phyloP scores from a whole-genome alignment of 30 jellyfish, hydroid and myxozoan species.

The Chironex yamaguchii region DNA sequence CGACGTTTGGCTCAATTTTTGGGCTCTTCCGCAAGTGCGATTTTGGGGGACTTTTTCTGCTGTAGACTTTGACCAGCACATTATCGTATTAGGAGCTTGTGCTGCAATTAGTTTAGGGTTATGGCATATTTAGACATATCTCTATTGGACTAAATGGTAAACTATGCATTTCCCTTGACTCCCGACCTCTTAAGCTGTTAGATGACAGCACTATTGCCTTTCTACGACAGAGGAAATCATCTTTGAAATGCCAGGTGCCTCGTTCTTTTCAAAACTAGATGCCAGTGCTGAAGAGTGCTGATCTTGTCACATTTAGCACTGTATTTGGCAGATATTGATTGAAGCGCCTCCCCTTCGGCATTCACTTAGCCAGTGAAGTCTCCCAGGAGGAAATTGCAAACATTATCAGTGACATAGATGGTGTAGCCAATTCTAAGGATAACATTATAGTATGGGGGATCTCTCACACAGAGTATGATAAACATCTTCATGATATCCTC shows the following conservation, averaged over 20 bases:
- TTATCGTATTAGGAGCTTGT: too few relatives aligned
- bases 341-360: slow-evolving; percentile 39
- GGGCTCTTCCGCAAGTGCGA: too few relatives aligned
- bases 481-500: slow-evolving; percentile 1
- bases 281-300: slow-evolving; percentile 33
- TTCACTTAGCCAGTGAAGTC: slow-evolving; percentile 42
- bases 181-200: slow-evolving; percentile 31
- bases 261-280: slow-evolving; percentile 58
- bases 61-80: too few relatives aligned
- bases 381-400: not conserved
- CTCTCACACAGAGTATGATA: not conserved
- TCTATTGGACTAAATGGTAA: too few relatives aligned
- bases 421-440: slow-evolving; percentile 30
- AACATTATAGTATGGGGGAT: slow-evolving; percentile 59
- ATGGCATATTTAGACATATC: too few relatives aligned
- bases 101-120: too few relatives aligned
- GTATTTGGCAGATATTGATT: slow-evolving; percentile 54
- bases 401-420: slow-evolving; percentile 21
- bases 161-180: too few relatives aligned
- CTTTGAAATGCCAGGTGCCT: slow-evolving; percentile 56
- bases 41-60: too few relatives aligned
- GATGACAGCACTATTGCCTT: slow-evolving; percentile 18
- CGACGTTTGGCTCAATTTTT: too few relatives aligned
- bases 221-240: slow-evolving; percentile 53
- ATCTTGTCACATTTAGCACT: slow-evolving; percentile 36